These are phyloP conservation scores for Pogonomyrmex californicus DNA, from an alignment of 1,140 invertebrate genomes.

Conservation along the genomic window DNA sequence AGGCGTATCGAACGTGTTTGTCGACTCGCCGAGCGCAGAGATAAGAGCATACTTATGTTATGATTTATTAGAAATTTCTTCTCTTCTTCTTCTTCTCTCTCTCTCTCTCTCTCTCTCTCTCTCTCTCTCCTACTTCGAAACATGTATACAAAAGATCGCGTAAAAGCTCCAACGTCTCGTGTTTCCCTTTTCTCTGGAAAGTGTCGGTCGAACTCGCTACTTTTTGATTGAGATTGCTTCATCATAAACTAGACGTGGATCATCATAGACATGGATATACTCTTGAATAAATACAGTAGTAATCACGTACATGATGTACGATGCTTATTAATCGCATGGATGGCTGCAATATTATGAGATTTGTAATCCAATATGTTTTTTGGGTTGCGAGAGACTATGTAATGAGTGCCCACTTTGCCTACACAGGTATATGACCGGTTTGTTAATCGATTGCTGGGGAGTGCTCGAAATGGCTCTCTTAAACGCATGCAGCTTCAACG, in stretches of 20 bases:
- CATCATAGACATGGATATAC: slow-evolving; percentile 4
- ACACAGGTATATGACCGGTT: neutral
- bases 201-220: neutral
- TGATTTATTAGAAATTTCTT: neutral
- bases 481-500: slow-evolving; percentile 26
- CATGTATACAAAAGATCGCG: neutral
- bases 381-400: neutral
- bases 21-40: neutral
- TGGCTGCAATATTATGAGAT: slow-evolving; percentile 18
- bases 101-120: neutral
- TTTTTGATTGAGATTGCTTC: neutral
- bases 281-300: slow-evolving; percentile 15
- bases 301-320: neutral
- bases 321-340: slow-evolving; percentile 15
- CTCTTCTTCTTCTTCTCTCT: neutral
- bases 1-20: neutral
- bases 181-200: neutral
- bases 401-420: slow-evolving; percentile 23
- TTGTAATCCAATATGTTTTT: slow-evolving; percentile 16
- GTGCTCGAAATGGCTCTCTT: slow-evolving; percentile 24
- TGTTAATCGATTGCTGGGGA: slow-evolving; percentile 4
- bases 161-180: neutral
- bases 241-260: neutral
- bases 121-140: neutral
- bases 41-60: neutral